phyloP scores from a whole-genome alignment of 2,888 invertebrate genomes.

The Eupithecia inturbata region DNA sequence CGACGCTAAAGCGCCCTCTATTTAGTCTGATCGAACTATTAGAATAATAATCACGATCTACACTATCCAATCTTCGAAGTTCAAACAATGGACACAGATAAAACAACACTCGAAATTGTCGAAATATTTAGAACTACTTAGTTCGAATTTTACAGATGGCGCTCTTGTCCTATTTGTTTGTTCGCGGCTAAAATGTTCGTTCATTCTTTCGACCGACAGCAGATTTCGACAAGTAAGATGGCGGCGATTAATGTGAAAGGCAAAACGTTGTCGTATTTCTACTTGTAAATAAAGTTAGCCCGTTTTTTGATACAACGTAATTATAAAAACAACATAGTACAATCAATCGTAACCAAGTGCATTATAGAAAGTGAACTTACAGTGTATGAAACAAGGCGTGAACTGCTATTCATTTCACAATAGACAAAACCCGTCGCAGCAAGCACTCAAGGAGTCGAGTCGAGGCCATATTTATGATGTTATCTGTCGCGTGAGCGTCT shows the following conservation, averaged over 20 bases:
- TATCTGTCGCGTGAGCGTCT: constrained; percentile 84
- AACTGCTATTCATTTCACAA: constrained; percentile 78
- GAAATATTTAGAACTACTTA: not conserved
- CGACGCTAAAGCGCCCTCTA: not conserved
- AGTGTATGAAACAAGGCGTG: constrained; percentile 61
- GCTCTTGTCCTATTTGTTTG: constrained; percentile 29
- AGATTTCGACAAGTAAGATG: constrained; percentile 84
- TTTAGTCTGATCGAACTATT: not conserved
- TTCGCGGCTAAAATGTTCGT: constrained; percentile 34
- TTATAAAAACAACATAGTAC: constrained; percentile 55
- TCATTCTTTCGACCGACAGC: constrained; percentile 72
- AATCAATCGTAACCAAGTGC: constrained; percentile 61
- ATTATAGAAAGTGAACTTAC: constrained; percentile 63
- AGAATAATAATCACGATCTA: not conserved
- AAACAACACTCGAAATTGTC: not conserved
- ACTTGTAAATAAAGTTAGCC: constrained; percentile 81
- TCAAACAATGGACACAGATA: constrained; percentile 10
- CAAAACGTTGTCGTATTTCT: constrained; percentile 83
- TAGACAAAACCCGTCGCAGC: constrained; percentile 83
- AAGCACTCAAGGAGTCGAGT: constrained; percentile 78
- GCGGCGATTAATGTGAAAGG: constrained; percentile 88
- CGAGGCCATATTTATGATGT: constrained; percentile 88
- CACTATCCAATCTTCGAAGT: not conserved
- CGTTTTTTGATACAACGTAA: constrained; percentile 64
- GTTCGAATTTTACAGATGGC: constrained; percentile 21